Conservation (phyloP, 1,140 invertebrate species). For the Conus ventricosus region DNA sequence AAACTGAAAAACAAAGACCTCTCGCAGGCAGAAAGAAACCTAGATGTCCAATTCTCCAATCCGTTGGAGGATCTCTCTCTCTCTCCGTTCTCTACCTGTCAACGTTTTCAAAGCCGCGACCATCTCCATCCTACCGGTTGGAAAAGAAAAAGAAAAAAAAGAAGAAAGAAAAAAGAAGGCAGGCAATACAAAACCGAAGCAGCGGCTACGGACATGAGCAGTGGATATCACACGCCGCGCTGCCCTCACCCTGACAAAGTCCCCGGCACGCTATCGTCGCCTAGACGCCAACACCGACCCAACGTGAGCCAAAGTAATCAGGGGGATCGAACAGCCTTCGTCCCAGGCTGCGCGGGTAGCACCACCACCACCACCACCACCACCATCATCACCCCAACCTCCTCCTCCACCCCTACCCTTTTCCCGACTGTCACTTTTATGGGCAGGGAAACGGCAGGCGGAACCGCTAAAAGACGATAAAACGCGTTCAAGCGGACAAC, state of each 20-base stretch:
- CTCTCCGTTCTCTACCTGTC: too few relatives aligned
- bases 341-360: neutral
- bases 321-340: constrained; percentile 11
- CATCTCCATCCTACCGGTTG: neutral
- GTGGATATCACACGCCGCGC: neutral
- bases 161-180: too few relatives aligned
- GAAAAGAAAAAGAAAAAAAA: neutral
- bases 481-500: neutral
- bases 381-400: too few relatives aligned
- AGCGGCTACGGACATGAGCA: too few relatives aligned
- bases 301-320: constrained; percentile 22
- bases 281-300: constrained; percentile 7
- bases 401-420: too few relatives aligned
- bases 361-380: too few relatives aligned
- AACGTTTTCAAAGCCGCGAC: neutral
- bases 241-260: neutral
- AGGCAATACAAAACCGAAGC: too few relatives aligned
- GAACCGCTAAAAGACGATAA: constrained; percentile 27
- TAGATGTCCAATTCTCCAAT: too few relatives aligned
- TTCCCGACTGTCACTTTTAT: constrained; percentile 29
- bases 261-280: constrained; percentile 4
- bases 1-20: too few relatives aligned
- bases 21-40: too few relatives aligned
- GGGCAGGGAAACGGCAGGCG: constrained; percentile 19
- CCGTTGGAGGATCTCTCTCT: too few relatives aligned